These are phyloP conservation scores for Falco cherrug DNA, from an alignment of 2,797 vertebrate genomes.

Conservation along the genomic window DNA sequence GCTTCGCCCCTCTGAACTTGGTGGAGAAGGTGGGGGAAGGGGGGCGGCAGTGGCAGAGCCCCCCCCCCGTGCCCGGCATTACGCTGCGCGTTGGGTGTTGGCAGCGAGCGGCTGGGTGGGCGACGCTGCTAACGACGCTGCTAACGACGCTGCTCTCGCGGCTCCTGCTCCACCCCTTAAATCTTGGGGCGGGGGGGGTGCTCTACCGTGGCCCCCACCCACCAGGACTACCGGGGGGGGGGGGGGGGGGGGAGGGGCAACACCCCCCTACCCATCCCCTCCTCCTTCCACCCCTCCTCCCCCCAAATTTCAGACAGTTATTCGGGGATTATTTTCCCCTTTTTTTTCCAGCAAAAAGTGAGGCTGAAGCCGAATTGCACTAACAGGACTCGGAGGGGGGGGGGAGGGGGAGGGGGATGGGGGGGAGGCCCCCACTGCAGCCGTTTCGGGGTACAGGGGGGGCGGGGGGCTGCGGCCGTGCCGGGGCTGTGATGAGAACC, in stretches of 20 bases:
- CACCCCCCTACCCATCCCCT: not conserved
- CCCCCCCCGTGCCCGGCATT: not conserved
- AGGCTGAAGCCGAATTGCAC: not conserved
- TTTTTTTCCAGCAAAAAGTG: not conserved
- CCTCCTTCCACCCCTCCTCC: not conserved
- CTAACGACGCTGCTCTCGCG: not conserved
- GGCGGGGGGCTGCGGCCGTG: fast-evolving
- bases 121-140: not conserved
- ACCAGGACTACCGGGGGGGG: too few relatives aligned
- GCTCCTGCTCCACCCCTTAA: not conserved
- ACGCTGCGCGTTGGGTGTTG: not conserved
- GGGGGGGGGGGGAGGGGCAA: too few relatives aligned
- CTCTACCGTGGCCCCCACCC: too few relatives aligned
- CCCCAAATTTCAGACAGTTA: too few relatives aligned
- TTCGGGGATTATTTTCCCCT: not conserved
- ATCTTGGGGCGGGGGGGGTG: too few relatives aligned
- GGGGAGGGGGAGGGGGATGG: too few relatives aligned
- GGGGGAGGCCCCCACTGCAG: not conserved
- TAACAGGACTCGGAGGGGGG: too few relatives aligned
- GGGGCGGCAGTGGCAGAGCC: too few relatives aligned
- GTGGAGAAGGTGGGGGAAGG: not conserved
- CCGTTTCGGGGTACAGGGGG: not conserved
- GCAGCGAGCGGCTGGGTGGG: not conserved
- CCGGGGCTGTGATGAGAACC: not conserved
- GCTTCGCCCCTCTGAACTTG: not conserved